Evolutionary conservation across 2,113 vertebrate species (phyloP), one percentile per base, ranked within the genome.

Genomic region (Periophthalmodon schlosseri): DNA sequence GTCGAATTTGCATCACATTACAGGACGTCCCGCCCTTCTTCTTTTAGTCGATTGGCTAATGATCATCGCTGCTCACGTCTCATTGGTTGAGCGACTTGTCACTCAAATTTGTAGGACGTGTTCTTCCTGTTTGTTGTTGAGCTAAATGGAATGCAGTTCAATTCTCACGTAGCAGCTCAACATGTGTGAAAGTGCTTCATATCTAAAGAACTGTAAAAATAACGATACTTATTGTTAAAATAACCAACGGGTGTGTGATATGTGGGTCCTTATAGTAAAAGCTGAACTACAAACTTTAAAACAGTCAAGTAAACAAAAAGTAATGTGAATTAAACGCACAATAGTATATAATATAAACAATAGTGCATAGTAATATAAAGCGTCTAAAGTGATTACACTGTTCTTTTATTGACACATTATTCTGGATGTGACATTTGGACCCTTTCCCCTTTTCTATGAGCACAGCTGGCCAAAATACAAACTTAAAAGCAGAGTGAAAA

Each of bases 361-460:
- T 18, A 52, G 5, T 6, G 20, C 16, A 50, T 52, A 16, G 39
- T 44, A 11, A 52, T 20, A 20, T 52, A 18, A 52, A 52, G 14
- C 50, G 20, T 2, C 16, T 14, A 11, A 39, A 72, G 46, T 63
- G 69, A 47, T 5, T 2, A 54, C 8, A 70, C 65, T 74, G 39
- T 95, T 91, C 94, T 95, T 98, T 98, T 98, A 98, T 97, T 98
- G 95, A 96, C 94, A 95, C 95, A 96, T 96, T 95, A 95, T 94
- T 94, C 93, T 94, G 92, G 91, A 92, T 96, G 94, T 72, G 18
- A 70, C 69, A 76, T 34, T 47, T 73, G 2, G 39, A 44, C 24
- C 39, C 28, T 57, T 52, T 64, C 24, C 74, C 57, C 54, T 34
- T 52, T 18, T 69, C 36, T 49, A 18, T 34, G 24, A 58, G 44